phyloP scores from a whole-genome alignment of 2,888 invertebrate genomes.

The Leucoptera coffeella region DNA sequence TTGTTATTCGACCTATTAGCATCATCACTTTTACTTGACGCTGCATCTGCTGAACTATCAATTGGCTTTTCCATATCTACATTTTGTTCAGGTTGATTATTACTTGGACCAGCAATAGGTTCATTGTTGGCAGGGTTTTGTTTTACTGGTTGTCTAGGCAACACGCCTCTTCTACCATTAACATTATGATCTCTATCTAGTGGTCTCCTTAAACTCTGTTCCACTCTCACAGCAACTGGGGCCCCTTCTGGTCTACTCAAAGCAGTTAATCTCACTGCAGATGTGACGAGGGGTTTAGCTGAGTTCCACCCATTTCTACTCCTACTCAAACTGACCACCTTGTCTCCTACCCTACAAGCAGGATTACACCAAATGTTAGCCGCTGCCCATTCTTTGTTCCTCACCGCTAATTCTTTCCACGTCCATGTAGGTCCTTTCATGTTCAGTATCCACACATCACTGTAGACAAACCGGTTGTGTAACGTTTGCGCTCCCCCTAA shows the following conservation, averaged over 20 bases:
- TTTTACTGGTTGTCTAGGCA: slow-evolving; percentile 28
- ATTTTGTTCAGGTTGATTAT: too few species aligned
- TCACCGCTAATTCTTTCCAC: slow-evolving; percentile 69
- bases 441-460: slow-evolving; percentile 85
- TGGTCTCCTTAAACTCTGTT: slow-evolving; percentile 41
- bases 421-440: slow-evolving; percentile 69
- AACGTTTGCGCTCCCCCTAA: slow-evolving; percentile 86
- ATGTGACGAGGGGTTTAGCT: slow-evolving; percentile 48
- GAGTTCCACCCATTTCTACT: slow-evolving; percentile 49
- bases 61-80: too few species aligned
- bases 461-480: slow-evolving; percentile 67
- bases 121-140: slow-evolving; percentile 18
- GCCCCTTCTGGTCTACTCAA: slow-evolving; percentile 29
- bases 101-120: slow-evolving; percentile 41
- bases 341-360: slow-evolving; percentile 73
- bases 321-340: slow-evolving; percentile 68
- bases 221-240: slow-evolving; percentile 40
- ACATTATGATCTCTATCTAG: slow-evolving; percentile 66
- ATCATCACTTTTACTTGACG: too few species aligned
- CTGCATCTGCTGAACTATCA: too few species aligned
- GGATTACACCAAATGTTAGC: slow-evolving; percentile 92
- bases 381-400: slow-evolving; percentile 73
- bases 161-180: slow-evolving; percentile 61
- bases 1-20: too few species aligned
- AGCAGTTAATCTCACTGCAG: slow-evolving; percentile 42